Evolutionary conservation across 1,140 invertebrate species (phyloP).

Genomic region (Scylla paramamosain): DNA sequence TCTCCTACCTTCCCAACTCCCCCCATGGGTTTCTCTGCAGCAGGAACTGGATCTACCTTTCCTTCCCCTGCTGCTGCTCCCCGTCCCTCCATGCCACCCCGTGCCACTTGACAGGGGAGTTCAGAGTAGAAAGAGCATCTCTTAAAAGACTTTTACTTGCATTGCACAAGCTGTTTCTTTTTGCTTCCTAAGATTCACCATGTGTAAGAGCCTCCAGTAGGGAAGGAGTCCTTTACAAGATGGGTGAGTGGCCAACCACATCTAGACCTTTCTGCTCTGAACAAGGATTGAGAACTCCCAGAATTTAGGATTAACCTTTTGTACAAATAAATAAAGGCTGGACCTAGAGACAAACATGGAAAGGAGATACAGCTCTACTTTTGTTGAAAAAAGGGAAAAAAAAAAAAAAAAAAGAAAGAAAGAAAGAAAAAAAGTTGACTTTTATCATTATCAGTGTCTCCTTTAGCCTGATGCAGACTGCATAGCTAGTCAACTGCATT

Average conservation of each 20-base stretch:
- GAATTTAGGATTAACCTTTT: constrained; percentile 52
- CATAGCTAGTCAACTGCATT: constrained; percentile 70
- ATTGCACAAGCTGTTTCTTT: constrained; percentile 6
- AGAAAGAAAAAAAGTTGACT: neutral
- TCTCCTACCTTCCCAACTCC: constrained; percentile 68
- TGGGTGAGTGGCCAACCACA: neutral
- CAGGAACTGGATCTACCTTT: constrained; percentile 26
- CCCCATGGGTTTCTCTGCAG: constrained; percentile 54
- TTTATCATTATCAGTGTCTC: constrained; percentile 23
- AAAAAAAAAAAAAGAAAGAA: neutral
- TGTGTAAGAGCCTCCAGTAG: neutral
- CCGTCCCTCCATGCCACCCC: constrained; percentile 66
- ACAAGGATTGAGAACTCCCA: constrained; percentile 22
- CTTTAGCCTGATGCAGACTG: constrained; percentile 68
- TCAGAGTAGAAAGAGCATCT: constrained; percentile 64
- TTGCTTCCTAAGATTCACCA: neutral
- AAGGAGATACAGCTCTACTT: constrained; percentile 47
- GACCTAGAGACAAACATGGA: constrained; percentile 28
- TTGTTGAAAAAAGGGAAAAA: constrained; percentile 28
- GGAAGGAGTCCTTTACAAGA: constrained; percentile 31
- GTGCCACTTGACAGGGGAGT: constrained; percentile 69
- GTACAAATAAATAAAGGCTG: constrained; percentile 60
- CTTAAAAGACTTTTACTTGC: constrained; percentile 12
- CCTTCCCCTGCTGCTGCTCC: constrained; percentile 57
- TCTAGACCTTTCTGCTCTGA: constrained; percentile 62